Evolutionary conservation across 30 jellyfish, hydroid and myxozoan genomes (phyloP).

Genomic region (Cassiopea andromeda): DNA sequence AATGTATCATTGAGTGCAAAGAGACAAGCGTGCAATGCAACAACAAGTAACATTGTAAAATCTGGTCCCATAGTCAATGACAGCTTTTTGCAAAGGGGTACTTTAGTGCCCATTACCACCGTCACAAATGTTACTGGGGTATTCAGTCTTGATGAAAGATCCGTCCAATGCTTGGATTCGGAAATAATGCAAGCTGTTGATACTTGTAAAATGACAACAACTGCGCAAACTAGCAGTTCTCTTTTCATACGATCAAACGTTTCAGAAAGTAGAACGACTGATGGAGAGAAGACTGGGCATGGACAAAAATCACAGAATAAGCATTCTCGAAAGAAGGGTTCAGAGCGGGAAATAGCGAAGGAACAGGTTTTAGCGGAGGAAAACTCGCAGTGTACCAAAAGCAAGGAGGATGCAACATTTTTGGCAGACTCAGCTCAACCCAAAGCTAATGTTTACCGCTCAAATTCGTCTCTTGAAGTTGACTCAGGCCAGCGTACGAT

Average conservation of each 20-base stretch:
- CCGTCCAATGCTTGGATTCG: not conserved
- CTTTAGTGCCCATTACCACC: too few species aligned
- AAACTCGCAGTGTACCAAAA: not conserved
- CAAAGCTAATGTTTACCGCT: not conserved
- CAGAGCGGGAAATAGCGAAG: not conserved
- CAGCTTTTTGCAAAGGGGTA: not conserved
- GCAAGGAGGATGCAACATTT: not conserved
- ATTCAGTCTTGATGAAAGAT: not conserved
- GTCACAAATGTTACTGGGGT: too few species aligned
- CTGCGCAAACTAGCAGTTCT: not conserved
- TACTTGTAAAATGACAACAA: not conserved
- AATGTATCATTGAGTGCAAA: not conserved
- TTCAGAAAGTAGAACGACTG: not conserved
- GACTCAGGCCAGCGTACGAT: slow-evolving; percentile 3
- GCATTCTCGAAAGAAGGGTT: not conserved
- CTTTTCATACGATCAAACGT: not conserved
- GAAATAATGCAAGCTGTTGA: not conserved
- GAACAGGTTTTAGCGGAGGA: not conserved
- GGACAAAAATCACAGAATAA: not conserved
- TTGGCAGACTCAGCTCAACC: not conserved
- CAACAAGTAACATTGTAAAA: not conserved
- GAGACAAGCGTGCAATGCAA: not conserved
- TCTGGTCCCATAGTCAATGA: not conserved
- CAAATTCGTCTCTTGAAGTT: not conserved
- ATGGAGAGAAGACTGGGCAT: not conserved